Percentiles rank a stretch among this genome's conserved stretches.
Evolutionary conservation across 2,888 invertebrate genomes (phyloP).

Genomic region (Trissoscelio sp.): DNA sequence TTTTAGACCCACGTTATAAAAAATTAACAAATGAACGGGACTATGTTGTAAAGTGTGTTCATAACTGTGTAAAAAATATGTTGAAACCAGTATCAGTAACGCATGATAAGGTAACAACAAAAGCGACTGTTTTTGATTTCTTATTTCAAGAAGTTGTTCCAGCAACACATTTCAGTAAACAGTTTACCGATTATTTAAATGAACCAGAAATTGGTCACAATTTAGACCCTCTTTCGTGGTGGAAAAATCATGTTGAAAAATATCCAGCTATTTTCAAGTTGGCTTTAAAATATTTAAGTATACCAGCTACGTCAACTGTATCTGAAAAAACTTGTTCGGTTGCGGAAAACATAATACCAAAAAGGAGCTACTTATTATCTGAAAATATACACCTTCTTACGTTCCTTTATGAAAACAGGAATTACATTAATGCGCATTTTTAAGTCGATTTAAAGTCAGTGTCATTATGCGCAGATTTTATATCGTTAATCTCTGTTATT

Average conservation of each 20-base stretch:
- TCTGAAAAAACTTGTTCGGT: too few species aligned
- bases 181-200: slow-evolving; percentile 19
- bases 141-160: slow-evolving; percentile 22
- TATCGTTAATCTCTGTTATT: too few species aligned
- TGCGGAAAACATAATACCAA: too few species aligned
- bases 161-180: background rate
- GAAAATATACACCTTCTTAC: too few species aligned
- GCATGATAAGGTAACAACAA: background rate
- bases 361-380: too few species aligned
- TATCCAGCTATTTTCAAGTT: slow-evolving; percentile 28
- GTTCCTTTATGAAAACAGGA: too few species aligned
- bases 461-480: too few species aligned
- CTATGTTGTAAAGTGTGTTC: background rate
- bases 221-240: slow-evolving; percentile 22
- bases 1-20: slow-evolving; percentile 37
- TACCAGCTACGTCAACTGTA: too few species aligned
- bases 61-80: slow-evolving; percentile 4
- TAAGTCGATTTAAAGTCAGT: too few species aligned
- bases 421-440: too few species aligned
- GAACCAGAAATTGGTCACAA: slow-evolving; percentile 34
- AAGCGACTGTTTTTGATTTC: slow-evolving; percentile 23
- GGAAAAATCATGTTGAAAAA: slow-evolving; percentile 21
- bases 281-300: too few species aligned
- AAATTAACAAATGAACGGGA: background rate
- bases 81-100: background rate